Evolutionary conservation across 2,113 vertebrate species (phyloP), one percentile per base, ranked within the genome.

Genomic region (Alethe castanea): DNA sequence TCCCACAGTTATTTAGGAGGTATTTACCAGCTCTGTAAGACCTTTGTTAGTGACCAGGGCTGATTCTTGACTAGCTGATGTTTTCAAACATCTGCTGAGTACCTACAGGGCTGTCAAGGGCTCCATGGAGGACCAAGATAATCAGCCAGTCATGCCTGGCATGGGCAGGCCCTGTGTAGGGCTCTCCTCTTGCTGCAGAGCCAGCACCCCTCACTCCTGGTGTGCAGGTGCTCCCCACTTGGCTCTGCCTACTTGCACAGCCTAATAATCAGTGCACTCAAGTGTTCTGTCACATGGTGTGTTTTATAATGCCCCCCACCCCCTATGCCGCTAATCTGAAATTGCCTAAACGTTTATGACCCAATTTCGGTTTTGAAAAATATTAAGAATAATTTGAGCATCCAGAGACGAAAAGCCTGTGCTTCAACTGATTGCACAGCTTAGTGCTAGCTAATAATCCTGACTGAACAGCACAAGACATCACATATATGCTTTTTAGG

Each of bases 301-400:
- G 76, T 67, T 95, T 90, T 78, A 73, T 60, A 94, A 93, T 71
- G 47, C 80, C 24, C 82, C 77, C 71, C 76, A 33, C 31, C 26
- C 80, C 65, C 71, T 66, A 24, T 0, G 0, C 56, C 0, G 13
- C 90, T 90, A 56, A 90, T 92, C 67, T 71, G 69, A 92, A 88
- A 86, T 33, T 83, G 81, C 82, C 76, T 83, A 83, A 96, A 92
- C 61, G 67, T 74, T 94, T 83, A 62, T 83, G 92, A 95, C 89
- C 71, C 65, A 64, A 74, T 96, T 95, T 71, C 57, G 79, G 53
- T 53, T 71, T 56, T 44, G 38, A 66, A 78, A 91, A 93, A 86
- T 85, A 81, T 47, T 57, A 73, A 60, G 64, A 90, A 72, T 82
- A 80, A 90, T 52, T 92, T 59, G 74, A 73, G 64, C 44, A 18